Evolutionary conservation across 1,140 invertebrate genomes (phyloP).

Genomic region (Leptopilina clavipes): DNA sequence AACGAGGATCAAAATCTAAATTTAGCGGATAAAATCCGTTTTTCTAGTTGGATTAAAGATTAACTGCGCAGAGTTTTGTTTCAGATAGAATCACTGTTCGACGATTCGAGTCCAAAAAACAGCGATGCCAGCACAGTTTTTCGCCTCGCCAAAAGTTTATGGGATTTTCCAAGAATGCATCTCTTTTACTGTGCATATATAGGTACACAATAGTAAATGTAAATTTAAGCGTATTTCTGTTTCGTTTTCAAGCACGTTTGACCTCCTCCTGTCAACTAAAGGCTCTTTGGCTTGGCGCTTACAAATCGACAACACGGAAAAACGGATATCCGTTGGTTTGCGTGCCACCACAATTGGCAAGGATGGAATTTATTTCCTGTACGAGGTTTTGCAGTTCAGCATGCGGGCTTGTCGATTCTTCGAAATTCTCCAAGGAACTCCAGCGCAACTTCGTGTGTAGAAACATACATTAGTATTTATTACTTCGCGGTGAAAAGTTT

Average conservation of each 20-base stretch:
- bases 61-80: conserved; percentile 2
- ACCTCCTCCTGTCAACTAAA: conserved; percentile 47
- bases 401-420: conserved; percentile 45
- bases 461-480: not conserved
- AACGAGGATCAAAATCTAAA: conserved; percentile 1
- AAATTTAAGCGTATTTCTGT: conserved; percentile 51
- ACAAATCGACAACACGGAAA: conserved; percentile 65
- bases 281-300: conserved; percentile 49
- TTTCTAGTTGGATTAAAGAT: conserved; percentile 25
- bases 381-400: conserved; percentile 52
- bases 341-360: conserved; percentile 53
- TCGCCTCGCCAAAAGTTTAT: conserved; percentile 45
- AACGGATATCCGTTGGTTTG: conserved; percentile 66
- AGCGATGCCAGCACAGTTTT: conserved; percentile 40
- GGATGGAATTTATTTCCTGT: conserved; percentile 60
- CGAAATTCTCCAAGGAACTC: conserved; percentile 47
- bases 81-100: conserved; percentile 20
- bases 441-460: not conserved
- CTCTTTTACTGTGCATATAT: no score
- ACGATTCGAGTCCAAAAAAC: not conserved
- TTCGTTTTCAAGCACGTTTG: conserved; percentile 52
- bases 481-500: no score
- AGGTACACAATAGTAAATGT: not conserved
- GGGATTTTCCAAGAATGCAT: conserved; percentile 45
- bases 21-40: not conserved